phyloP scores from a whole-genome alignment of 2,888 invertebrate species.

The Mimumesa dahlbomi region DNA sequence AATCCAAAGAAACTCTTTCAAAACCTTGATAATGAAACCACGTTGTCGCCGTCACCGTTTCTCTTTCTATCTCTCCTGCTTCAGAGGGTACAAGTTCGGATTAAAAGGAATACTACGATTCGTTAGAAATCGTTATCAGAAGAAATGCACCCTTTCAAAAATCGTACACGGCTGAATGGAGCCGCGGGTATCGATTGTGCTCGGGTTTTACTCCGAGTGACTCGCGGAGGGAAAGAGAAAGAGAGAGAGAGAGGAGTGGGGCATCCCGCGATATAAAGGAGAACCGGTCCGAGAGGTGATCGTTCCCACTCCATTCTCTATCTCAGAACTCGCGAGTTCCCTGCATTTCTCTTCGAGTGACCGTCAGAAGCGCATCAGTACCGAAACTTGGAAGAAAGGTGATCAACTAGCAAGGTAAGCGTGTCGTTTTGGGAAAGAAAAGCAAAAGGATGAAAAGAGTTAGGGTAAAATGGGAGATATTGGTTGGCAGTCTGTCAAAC shows the following conservation, averaged over 20 bases:
- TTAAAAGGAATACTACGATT: too few species aligned
- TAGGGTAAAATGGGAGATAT: too few species aligned
- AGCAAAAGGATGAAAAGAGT: too few species aligned
- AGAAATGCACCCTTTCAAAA: background rate
- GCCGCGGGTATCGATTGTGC: conserved; percentile 23
- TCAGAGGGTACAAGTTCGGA: background rate
- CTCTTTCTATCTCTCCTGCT: too few species aligned
- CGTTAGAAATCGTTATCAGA: too few species aligned
- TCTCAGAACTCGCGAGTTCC: conserved; percentile 61
- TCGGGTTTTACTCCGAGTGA: conserved; percentile 24
- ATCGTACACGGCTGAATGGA: background rate
- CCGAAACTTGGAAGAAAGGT: too few species aligned
- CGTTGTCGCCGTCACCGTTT: too few species aligned
- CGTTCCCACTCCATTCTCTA: conserved; percentile 70
- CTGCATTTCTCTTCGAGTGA: conserved; percentile 51
- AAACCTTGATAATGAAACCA: too few species aligned
- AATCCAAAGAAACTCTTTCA: too few species aligned
- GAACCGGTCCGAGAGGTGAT: conserved; percentile 75
- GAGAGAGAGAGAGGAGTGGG: conserved; percentile 66
- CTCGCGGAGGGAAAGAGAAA: conserved; percentile 38
- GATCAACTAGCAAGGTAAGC: too few species aligned
- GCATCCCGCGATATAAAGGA: conserved; percentile 70
- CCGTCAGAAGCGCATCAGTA: conserved; percentile 32
- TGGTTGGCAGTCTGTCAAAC: too few species aligned
- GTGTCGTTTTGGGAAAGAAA: too few species aligned